Conservation (phyloP, 92 coral and sea anemone genomes). For the Palythoa caribaeorum region DNA sequence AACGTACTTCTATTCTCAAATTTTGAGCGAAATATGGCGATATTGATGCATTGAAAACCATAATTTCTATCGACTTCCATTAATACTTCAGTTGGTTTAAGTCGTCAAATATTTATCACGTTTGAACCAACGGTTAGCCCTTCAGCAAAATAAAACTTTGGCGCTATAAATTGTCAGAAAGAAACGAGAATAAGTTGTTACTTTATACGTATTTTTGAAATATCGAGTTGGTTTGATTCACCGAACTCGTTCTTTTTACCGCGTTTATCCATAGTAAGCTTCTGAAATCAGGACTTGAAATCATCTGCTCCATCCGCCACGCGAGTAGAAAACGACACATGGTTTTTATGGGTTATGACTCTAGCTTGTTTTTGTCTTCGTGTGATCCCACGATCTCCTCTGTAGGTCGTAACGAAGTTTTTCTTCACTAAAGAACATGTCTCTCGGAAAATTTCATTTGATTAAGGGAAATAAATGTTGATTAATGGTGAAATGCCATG, state of each 20-base stretch:
- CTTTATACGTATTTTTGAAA: background rate
- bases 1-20: background rate
- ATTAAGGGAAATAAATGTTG: slow-evolving; percentile 10
- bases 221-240: slow-evolving; percentile 2
- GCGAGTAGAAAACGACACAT: slow-evolving; percentile 5
- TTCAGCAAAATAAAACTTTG: slow-evolving; percentile 22
- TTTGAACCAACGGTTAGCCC: slow-evolving; percentile 23
- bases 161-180: slow-evolving; percentile 19
- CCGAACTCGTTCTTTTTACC: background rate
- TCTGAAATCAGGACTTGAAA: background rate
- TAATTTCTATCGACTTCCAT: slow-evolving; percentile 5
- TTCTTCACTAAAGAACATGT: background rate
- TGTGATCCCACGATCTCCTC: slow-evolving; percentile 13
- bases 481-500: background rate
- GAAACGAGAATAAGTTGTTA: background rate
- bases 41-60: background rate
- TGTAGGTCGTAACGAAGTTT: background rate
- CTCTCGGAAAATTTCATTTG: background rate
- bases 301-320: slow-evolving; percentile 20
- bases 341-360: background rate
- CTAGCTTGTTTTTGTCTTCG: slow-evolving; percentile 6
- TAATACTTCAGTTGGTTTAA: slow-evolving; percentile 6
- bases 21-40: background rate
- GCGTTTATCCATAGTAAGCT: background rate
- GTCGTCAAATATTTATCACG: slow-evolving; percentile 50